Evolutionary conservation across 2,888 invertebrate genomes (phyloP).

Genomic region (Crematogaster levior): DNA sequence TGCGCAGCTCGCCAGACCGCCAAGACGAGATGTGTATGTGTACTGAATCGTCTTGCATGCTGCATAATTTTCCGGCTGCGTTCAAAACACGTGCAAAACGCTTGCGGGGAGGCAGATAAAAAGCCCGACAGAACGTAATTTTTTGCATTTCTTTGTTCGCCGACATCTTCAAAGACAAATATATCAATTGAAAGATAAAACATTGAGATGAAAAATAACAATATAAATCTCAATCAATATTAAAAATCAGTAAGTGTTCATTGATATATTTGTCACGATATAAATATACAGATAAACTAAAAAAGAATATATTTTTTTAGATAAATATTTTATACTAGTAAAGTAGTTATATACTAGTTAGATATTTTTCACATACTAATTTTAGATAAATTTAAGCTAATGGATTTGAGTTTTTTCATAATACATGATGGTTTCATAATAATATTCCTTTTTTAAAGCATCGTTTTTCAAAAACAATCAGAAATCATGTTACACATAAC

Average conservation of each 20-base stretch:
- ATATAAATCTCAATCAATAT: not conserved
- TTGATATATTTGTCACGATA: not conserved
- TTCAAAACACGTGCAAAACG: slow-evolving; percentile 16
- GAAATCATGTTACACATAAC: not conserved
- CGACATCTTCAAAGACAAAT: not conserved
- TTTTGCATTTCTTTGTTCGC: not conserved
- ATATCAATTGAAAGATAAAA: not conserved
- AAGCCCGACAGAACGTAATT: not conserved
- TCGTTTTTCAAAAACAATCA: not conserved
- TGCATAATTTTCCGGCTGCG: slow-evolving; percentile 45
- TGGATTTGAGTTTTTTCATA: not conserved
- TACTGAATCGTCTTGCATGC: slow-evolving; percentile 7
- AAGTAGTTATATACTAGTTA: no score
- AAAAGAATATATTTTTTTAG: no score
- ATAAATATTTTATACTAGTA: no score
- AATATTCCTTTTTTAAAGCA: not conserved
- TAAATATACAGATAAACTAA: not conserved
- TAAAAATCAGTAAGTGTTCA: not conserved
- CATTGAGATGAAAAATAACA: not conserved
- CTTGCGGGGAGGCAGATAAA: not conserved
- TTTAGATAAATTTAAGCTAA: not conserved
- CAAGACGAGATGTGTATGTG: slow-evolving; percentile 16
- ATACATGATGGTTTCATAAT: not conserved
- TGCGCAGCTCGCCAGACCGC: slow-evolving; percentile 61
- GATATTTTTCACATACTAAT: no score